Base-by-base conservation (phyloP, 2,888 invertebrate species). In the Morpho deidamia region DNA sequence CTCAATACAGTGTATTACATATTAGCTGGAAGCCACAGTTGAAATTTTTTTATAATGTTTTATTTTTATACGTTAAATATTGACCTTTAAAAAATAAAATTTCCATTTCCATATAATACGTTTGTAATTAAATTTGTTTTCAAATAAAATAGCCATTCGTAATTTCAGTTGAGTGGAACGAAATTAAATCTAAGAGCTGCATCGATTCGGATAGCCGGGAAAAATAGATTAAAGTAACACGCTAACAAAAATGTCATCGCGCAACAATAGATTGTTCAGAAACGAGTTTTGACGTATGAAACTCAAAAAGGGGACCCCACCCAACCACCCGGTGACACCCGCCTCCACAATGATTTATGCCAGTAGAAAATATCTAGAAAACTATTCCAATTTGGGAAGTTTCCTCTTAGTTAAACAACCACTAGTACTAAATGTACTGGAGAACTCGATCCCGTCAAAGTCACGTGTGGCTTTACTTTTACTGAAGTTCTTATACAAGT, bases 351-450 rank as follows among this genome's bases (percentile, higher is more conserved):
- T 83, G 80, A 83, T 78, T 81, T 78, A 82, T 76, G 78, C 81
- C 76, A 70, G 72, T 72, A 74, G 69, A 72, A 80, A 82, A 84
- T 81, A 83, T 76, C 76, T 76, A 67, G 65, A 62, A 70, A 88
- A 88, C 87, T 87, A 87, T 88, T 86, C 81, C 85, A 84, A 86
- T 86, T 85, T 83, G 67, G 73, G 78, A 86, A 86, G 79, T 86
- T 86, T 78, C 78, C 76, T 79, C 80, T 76, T 73, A 71, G 70
- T 72, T 68, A 74, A 74, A 72, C 76, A 72, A 78, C 80, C 78
- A 67, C 71, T 74, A 68, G 76, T 59, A 69, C 64, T 70, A 74
- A 79, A 78, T 78, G 69, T 73, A 76, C 72, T 71, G 69, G 69
- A 76, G 81, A 72, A 58, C 76, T 72, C 72, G 65, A 64, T 63